Evolutionary conservation across 1,140 invertebrate species (phyloP).

Genomic region (Aethina tumida): DNA sequence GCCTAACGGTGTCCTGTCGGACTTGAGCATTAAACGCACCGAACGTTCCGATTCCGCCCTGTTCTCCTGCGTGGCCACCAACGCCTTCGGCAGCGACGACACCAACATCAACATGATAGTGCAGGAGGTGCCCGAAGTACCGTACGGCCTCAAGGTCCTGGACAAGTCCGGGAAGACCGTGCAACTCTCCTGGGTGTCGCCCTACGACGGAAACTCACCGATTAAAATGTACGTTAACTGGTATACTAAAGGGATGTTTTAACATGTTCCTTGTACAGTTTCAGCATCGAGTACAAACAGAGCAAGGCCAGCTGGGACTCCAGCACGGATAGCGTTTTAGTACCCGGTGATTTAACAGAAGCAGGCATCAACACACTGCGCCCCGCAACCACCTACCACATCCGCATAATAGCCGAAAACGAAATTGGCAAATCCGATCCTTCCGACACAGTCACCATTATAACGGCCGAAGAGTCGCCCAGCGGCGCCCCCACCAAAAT

Average conservation of each 20-base stretch:
- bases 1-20: slow-evolving; percentile 76
- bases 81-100: slow-evolving; percentile 90
- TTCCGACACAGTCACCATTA: slow-evolving; percentile 85
- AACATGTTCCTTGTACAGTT: slow-evolving; percentile 40
- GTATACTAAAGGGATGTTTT: slow-evolving; percentile 2
- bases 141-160: slow-evolving; percentile 80
- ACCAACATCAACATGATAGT: slow-evolving; percentile 93
- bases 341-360: slow-evolving; percentile 76
- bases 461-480: slow-evolving; percentile 90
- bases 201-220: slow-evolving; percentile 92
- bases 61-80: slow-evolving; percentile 90
- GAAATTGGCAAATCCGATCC: slow-evolving; percentile 86
- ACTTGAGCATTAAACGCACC: slow-evolving; percentile 80
- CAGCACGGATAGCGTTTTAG: slow-evolving; percentile 74
- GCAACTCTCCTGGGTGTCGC: slow-evolving; percentile 84
- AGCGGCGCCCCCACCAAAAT: slow-evolving; percentile 74
- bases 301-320: slow-evolving; percentile 77
- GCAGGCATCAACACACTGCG: slow-evolving; percentile 79
- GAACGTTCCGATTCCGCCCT: slow-evolving; percentile 84
- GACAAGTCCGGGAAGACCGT: slow-evolving; percentile 86
- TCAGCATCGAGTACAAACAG: slow-evolving; percentile 87
- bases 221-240: slow-evolving; percentile 62
- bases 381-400: slow-evolving; percentile 86
- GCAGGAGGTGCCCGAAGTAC: slow-evolving; percentile 91
- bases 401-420: slow-evolving; percentile 89